A percentile compares a stretch with the other conserved stretches of the same genome.
These are phyloP conservation scores for Drosophila meridiana DNA, from an alignment of 2,888 invertebrate species.

Conservation along the genomic window DNA sequence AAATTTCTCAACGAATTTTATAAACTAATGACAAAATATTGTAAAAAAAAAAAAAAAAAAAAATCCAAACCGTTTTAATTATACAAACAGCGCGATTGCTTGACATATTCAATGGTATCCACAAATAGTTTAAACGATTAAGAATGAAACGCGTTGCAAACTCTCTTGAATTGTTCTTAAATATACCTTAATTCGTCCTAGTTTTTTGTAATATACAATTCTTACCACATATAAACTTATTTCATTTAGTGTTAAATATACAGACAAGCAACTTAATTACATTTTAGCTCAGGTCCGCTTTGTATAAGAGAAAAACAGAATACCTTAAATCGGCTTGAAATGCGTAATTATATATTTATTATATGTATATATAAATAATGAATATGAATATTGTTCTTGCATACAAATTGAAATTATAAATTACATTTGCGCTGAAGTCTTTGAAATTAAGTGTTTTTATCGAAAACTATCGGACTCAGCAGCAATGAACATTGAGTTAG, in stretches of 20 bases:
- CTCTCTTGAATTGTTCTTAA: neutral
- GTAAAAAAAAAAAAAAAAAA: neutral
- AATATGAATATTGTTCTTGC: neutral
- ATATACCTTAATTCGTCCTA: neutral
- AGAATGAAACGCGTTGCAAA: neutral
- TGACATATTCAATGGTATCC: neutral
- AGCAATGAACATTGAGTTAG: no score
- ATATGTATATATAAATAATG: neutral
- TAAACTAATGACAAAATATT: neutral
- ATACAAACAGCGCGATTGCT: neutral
- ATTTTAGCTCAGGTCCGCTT: neutral
- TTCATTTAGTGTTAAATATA: neutral
- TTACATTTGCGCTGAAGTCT: neutral
- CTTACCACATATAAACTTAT: neutral
- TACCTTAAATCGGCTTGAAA: neutral
- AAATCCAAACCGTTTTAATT: neutral
- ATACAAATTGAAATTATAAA: neutral
- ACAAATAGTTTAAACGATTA: neutral
- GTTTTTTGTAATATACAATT: conserved; percentile 2
- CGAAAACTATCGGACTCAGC: no score
- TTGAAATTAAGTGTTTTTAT: no score
- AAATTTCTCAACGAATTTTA: neutral
- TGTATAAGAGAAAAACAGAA: neutral
- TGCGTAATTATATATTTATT: neutral
- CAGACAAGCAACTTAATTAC: neutral